Evolutionary conservation across 1,140 invertebrate species (phyloP), one percentile per base, ranked within the genome.

Genomic region (Sarcophaga bullata): DNA sequence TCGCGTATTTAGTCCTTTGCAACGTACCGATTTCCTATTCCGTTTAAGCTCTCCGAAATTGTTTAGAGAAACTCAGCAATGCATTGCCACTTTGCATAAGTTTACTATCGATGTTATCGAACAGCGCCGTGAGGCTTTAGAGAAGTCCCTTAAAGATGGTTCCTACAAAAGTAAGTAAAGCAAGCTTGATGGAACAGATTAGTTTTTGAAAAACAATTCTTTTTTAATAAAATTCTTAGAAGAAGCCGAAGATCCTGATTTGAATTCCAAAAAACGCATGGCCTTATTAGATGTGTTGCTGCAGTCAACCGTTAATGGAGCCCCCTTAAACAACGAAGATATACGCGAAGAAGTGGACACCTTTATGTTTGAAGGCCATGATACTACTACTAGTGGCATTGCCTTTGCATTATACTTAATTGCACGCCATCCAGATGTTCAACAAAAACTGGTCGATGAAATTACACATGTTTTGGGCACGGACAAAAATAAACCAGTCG

Each of bases 241-340:
- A 11, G 19, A 82, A 75, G 3, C 48, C 5, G 6, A 78, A 19
- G 75, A 78, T 25, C n/a, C n/a, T 2, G 62, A 68, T 19, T 68
- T 68, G 3, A 19, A 50, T 52, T 9, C 75, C 1, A 93, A 92
- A 86, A 94, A 94, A 80, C 92, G 93, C 84, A 90, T 94, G 82
- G 95, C 95, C 0, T 95, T 97, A 90, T 90, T 97, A 84, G 96
- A 97, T 91, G 89, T 96, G 50, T 87, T 97, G 7, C 90, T 97
- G 3, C 90, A 94, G 84, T 91, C 93, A 50, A 92, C 92, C 50
- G 87, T 92, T 13, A 85, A 90, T 50, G 93, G 92, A 0, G 87
- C 91, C 37, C 90, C 90, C 13, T 90, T 96, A 62, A 92, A 91
- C n/a, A 91, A 95, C 84, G 89, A 92, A n/a, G 94, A 95, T 84